Evolutionary conservation across 2,113 vertebrate species (phyloP).

Genomic region (Charadrius vociferus): DNA sequence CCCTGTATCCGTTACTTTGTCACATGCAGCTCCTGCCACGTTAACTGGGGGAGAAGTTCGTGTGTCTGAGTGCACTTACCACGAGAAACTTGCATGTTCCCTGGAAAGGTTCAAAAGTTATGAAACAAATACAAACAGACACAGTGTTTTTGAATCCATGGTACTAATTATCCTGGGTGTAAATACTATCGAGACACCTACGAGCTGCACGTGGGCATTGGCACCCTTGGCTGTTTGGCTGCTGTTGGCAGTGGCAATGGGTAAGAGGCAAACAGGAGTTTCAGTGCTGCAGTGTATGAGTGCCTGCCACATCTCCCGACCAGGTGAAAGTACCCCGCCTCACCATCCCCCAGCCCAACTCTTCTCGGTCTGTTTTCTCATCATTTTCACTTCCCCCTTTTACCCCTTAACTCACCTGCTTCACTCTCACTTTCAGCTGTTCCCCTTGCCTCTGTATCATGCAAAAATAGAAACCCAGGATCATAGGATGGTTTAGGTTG

Average conservation of each 20-base stretch:
- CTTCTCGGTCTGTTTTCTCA: background rate
- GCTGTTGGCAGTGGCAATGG: background rate
- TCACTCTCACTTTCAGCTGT: background rate
- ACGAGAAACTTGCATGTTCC: background rate
- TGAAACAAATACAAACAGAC: conserved; percentile 6
- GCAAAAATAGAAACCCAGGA: background rate
- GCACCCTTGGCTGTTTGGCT: background rate
- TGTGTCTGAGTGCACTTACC: background rate
- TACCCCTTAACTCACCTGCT: background rate
- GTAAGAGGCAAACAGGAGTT: background rate
- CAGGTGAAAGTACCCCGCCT: background rate
- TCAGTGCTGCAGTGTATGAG: background rate
- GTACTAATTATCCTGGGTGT: background rate
- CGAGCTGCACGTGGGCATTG: background rate
- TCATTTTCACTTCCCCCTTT: background rate
- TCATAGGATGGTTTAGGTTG: background rate
- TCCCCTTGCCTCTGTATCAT: background rate
- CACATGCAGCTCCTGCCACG: background rate
- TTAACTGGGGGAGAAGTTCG: conserved; percentile 25
- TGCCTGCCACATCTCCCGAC: background rate
- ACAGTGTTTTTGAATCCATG: background rate
- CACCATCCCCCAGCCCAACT: background rate
- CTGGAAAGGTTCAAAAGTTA: conserved; percentile 7
- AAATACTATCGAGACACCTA: background rate
- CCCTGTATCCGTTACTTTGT: background rate